Conservation (phyloP, 2,888 invertebrate genomes). For the Callimorpha dominula region DNA sequence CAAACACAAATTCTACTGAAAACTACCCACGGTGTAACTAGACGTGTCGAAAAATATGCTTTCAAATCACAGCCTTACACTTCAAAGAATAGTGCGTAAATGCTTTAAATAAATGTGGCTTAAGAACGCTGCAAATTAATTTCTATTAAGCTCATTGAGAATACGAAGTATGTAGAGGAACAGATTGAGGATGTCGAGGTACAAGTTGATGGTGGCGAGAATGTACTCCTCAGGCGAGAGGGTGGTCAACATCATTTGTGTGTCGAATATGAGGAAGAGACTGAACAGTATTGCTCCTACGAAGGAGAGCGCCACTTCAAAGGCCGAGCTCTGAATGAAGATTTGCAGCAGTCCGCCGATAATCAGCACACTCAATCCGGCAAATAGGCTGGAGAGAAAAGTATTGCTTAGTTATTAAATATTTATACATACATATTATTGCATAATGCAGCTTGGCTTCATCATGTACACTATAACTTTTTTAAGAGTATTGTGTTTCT, state of each 20-base stretch:
- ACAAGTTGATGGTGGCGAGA: conserved; percentile 93
- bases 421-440: too few species aligned
- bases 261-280: conserved; percentile 94
- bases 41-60: conserved; percentile 27
- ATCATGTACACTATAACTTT: too few species aligned
- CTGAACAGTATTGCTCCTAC: conserved; percentile 92
- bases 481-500: too few species aligned
- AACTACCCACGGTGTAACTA: conserved; percentile 22
- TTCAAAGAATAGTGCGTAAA: conserved; percentile 42
- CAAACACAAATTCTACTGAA: conserved; percentile 1
- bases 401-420: background rate
- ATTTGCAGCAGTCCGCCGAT: conserved; percentile 91
- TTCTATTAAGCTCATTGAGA: conserved; percentile 87
- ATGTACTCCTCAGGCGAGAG: conserved; percentile 96
- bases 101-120: conserved; percentile 35
- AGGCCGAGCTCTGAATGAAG: conserved; percentile 90
- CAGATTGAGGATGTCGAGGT: conserved; percentile 95
- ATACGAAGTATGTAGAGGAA: conserved; percentile 93
- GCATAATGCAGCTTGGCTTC: too few species aligned
- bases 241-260: conserved; percentile 93
- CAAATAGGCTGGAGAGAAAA: conserved; percentile 85
- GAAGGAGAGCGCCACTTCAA: conserved; percentile 91
- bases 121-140: conserved; percentile 62
- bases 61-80: conserved; percentile 45
- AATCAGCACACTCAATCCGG: conserved; percentile 89